Conservation (phyloP, 2,113 vertebrate species). For the Etia nguti region DNA sequence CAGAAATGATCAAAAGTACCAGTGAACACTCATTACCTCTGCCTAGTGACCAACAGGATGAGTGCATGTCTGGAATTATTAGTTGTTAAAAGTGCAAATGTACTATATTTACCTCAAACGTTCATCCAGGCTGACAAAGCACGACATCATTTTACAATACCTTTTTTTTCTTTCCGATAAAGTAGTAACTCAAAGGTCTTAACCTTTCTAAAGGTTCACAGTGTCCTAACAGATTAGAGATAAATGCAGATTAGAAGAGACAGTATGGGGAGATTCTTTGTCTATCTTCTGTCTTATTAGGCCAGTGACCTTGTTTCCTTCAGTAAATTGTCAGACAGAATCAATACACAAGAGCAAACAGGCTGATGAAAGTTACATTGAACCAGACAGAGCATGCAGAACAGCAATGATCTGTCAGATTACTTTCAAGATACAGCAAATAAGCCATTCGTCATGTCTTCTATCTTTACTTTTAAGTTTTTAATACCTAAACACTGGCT, state of each 20-base stretch:
- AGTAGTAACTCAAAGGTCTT: neutral
- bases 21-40: neutral
- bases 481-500: neutral
- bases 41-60: neutral
- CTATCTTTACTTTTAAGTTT: neutral
- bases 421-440: neutral
- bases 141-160: neutral
- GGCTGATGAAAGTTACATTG: neutral
- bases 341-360: conserved; percentile 27
- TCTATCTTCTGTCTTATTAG: conserved; percentile 16
- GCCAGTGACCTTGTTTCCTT: conserved; percentile 21
- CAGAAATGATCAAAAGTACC: conserved; percentile 24
- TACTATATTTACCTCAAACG: neutral
- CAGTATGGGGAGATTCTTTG: conserved; percentile 12
- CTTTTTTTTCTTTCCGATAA: neutral
- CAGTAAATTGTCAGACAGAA: conserved; percentile 17
- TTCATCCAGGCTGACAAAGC: neutral
- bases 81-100: neutral
- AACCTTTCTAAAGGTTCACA: neutral
- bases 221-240: neutral
- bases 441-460: neutral
- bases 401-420: neutral
- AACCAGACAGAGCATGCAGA: neutral
- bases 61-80: neutral
- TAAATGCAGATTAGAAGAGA: neutral